Evolutionary conservation across 1,140 invertebrate genomes (phyloP).

Genomic region (Probaryconus sp.): DNA sequence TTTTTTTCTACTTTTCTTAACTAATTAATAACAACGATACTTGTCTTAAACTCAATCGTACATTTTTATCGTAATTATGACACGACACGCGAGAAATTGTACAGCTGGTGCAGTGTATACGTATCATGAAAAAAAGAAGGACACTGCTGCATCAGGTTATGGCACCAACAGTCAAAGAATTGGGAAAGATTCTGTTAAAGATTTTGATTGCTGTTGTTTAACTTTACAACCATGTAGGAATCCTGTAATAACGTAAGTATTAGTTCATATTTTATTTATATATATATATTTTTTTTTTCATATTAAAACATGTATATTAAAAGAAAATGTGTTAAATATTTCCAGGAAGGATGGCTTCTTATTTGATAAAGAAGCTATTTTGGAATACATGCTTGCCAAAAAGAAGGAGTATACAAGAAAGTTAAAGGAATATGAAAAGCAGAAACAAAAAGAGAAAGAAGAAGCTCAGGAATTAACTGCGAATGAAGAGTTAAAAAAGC

Average conservation of each 20-base stretch:
- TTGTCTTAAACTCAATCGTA: no score
- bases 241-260: constrained; percentile 89
- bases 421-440: constrained; percentile 95
- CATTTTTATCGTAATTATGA: constrained; percentile 87
- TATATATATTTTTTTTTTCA: not conserved
- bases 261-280: constrained; percentile 24
- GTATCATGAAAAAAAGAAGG: constrained; percentile 98
- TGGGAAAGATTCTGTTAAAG: constrained; percentile 98
- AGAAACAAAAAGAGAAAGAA: constrained; percentile 86
- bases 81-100: constrained; percentile 97
- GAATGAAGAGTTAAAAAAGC: constrained; percentile 84
- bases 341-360: constrained; percentile 94
- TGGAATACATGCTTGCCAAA: constrained; percentile 97
- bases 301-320: not conserved
- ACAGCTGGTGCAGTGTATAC: constrained; percentile 99
- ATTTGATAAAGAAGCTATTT: constrained; percentile 98
- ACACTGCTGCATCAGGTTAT: constrained; percentile 94
- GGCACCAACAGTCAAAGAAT: constrained; percentile 90
- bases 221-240: constrained; percentile 96
- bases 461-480: constrained; percentile 82
- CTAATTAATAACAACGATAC: no score
- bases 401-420: constrained; percentile 95
- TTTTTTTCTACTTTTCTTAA: no score
- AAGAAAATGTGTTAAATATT: constrained; percentile 29
- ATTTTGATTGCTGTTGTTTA: constrained; percentile 98